Percentiles rank a stretch among this genome's conserved stretches.
These are phyloP conservation scores for Rhagonycha lutea DNA, from an alignment of 2,888 invertebrate species.

Conservation along the genomic window DNA sequence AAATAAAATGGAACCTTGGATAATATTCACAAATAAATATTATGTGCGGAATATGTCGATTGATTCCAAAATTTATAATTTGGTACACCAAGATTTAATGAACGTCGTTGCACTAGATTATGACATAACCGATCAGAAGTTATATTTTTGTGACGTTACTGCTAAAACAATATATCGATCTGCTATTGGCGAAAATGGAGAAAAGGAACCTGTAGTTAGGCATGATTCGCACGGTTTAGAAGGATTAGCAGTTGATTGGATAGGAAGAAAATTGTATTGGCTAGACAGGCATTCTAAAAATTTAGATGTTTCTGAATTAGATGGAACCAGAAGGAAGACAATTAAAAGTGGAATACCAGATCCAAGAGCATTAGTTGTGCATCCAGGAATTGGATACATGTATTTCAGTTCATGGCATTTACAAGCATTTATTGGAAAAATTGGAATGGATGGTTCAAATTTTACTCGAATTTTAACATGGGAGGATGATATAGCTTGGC, in stretches of 20 bases:
- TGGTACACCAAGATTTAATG: slow-evolving; percentile 92
- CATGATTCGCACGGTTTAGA: slow-evolving; percentile 97
- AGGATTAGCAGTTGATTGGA: slow-evolving; percentile 96
- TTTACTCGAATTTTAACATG: slow-evolving; percentile 86
- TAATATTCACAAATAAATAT: slow-evolving; percentile 95
- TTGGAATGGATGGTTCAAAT: slow-evolving; percentile 96
- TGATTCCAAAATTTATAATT: slow-evolving; percentile 82
- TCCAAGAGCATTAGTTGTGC: slow-evolving; percentile 92
- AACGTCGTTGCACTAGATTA: slow-evolving; percentile 97
- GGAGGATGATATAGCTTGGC: slow-evolving; percentile 97
- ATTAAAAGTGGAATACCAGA: slow-evolving; percentile 87
- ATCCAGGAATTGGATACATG: slow-evolving; percentile 90
- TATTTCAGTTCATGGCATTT: slow-evolving; percentile 97
- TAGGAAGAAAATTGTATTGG: slow-evolving; percentile 95
- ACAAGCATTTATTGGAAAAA: slow-evolving; percentile 93
- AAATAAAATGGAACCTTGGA: slow-evolving; percentile 81
- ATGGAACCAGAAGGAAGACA: slow-evolving; percentile 89
- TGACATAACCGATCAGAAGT: slow-evolving; percentile 79
- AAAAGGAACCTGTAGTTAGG: slow-evolving; percentile 82
- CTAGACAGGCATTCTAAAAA: slow-evolving; percentile 93
- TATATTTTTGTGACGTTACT: slow-evolving; percentile 96
- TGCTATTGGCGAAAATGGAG: slow-evolving; percentile 62
- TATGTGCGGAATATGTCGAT: slow-evolving; percentile 95
- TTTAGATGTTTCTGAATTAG: slow-evolving; percentile 91
- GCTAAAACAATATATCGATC: slow-evolving; percentile 91